These are phyloP conservation scores for Cavia porcellus DNA, from an alignment of 2,113 vertebrate species.

Conservation along the genomic window DNA sequence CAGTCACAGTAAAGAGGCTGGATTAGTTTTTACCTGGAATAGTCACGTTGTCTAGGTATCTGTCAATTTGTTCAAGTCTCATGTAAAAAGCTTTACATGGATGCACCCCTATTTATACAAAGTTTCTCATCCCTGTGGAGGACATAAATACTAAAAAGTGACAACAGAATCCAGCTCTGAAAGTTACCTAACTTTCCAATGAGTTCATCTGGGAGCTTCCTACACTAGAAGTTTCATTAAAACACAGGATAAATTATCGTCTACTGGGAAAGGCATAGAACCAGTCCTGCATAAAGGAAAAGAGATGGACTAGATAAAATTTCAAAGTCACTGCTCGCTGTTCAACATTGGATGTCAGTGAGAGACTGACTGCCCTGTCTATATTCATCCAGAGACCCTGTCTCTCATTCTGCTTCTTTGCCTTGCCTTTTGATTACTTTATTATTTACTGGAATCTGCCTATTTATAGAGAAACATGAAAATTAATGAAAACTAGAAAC, in stretches of 20 bases:
- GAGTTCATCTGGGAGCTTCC: slow-evolving; percentile 59
- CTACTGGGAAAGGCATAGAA: slow-evolving; percentile 23
- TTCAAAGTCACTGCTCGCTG: slow-evolving; percentile 50
- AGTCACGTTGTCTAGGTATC: background rate
- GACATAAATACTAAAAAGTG: slow-evolving; percentile 4
- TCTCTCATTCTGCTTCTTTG: background rate
- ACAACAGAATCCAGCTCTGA: slow-evolving; percentile 23
- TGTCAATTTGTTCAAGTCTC: background rate
- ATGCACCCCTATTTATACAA: slow-evolving; percentile 23
- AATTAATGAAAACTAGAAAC: slow-evolving; percentile 30
- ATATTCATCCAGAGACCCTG: background rate
- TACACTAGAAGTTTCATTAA: slow-evolving; percentile 51
- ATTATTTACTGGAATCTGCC: background rate
- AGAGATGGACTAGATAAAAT: slow-evolving; percentile 58
- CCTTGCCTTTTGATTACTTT: background rate
- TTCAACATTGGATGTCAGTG: slow-evolving; percentile 32
- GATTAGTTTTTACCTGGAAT: background rate
- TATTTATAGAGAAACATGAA: background rate
- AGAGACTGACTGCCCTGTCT: background rate
- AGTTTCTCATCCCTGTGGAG: slow-evolving; percentile 18
- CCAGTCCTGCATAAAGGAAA: slow-evolving; percentile 21
- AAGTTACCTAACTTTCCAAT: slow-evolving; percentile 38
- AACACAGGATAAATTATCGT: slow-evolving; percentile 51
- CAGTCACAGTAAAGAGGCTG: background rate
- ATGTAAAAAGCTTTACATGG: background rate